phyloP scores from a whole-genome alignment of 1,140 invertebrate species.

The Lasioglossum baleicum region DNA sequence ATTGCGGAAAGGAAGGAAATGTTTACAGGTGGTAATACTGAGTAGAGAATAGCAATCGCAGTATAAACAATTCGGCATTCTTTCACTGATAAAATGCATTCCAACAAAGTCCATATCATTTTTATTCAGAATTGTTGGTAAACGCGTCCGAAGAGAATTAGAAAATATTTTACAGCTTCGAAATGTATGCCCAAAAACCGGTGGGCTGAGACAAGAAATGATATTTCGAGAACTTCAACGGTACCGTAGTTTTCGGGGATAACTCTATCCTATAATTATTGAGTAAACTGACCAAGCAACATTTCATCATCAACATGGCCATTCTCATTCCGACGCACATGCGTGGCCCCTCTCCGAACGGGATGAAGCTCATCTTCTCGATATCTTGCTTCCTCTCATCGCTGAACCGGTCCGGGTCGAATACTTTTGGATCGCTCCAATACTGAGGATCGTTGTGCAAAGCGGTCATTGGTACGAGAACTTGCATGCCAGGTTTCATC shows the following conservation, averaged over 20 bases:
- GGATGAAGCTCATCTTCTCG: constrained; percentile 77
- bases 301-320: constrained; percentile 55
- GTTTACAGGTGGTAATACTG: too few relatives aligned
- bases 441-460: constrained; percentile 74
- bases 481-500: constrained; percentile 49
- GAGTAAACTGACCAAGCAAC: constrained; percentile 44
- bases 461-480: constrained; percentile 73
- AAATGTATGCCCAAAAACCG: constrained; percentile 51
- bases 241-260: constrained; percentile 49
- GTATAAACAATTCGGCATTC: too few relatives aligned
- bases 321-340: constrained; percentile 80
- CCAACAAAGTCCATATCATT: too few relatives aligned
- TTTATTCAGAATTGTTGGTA: too few relatives aligned
- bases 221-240: constrained; percentile 33
- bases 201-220: constrained; percentile 25
- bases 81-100: too few relatives aligned
- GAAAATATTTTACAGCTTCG: background rate
- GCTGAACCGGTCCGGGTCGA: constrained; percentile 85
- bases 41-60: too few relatives aligned
- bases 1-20: too few relatives aligned
- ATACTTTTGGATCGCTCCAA: constrained; percentile 81
- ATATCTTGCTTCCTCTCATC: constrained; percentile 66
- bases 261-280: constrained; percentile 54
- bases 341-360: constrained; percentile 82
- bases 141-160: too few relatives aligned